Percentiles rank a stretch among this genome's conserved stretches.
phyloP scores from a whole-genome alignment of 2,888 invertebrate species.

The Vandiemenella viatica region DNA sequence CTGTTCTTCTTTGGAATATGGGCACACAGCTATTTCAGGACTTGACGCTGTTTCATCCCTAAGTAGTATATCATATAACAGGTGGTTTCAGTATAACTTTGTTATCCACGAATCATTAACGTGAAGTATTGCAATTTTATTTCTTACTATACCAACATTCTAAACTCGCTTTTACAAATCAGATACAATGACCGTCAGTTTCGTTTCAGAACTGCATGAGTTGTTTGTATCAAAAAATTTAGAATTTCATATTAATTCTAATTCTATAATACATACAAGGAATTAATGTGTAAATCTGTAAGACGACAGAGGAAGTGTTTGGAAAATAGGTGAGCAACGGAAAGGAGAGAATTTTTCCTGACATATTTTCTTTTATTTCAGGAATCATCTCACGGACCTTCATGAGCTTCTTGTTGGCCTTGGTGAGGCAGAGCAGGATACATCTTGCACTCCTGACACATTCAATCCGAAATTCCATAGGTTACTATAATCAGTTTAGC shows the following conservation, averaged over 20 bases:
- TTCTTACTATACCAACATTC: neutral
- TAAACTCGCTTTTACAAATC: neutral
- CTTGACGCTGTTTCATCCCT: too few species aligned
- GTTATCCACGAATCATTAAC: neutral
- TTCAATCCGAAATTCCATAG: too few species aligned
- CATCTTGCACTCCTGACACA: slow-evolving; percentile 46
- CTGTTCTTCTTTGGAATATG: too few species aligned
- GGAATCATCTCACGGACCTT: slow-evolving; percentile 23
- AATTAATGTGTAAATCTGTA: neutral
- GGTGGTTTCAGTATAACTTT: too few species aligned
- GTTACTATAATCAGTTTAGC: too few species aligned
- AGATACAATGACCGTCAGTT: neutral
- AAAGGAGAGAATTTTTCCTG: too few species aligned
- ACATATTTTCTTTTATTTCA: neutral
- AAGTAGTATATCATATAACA: too few species aligned
- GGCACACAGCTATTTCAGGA: too few species aligned
- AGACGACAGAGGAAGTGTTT: too few species aligned
- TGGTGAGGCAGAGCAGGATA: slow-evolving; percentile 51
- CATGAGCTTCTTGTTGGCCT: slow-evolving; percentile 52
- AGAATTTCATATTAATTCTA: neutral
- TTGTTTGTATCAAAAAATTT: neutral
- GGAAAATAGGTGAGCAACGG: too few species aligned
- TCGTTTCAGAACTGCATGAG: neutral
- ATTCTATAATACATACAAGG: neutral
- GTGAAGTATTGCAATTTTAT: neutral